Evolutionary conservation across 2,888 invertebrate genomes (phyloP), one percentile per base, ranked within the genome.

Genomic region (Latrodectus elegans): DNA sequence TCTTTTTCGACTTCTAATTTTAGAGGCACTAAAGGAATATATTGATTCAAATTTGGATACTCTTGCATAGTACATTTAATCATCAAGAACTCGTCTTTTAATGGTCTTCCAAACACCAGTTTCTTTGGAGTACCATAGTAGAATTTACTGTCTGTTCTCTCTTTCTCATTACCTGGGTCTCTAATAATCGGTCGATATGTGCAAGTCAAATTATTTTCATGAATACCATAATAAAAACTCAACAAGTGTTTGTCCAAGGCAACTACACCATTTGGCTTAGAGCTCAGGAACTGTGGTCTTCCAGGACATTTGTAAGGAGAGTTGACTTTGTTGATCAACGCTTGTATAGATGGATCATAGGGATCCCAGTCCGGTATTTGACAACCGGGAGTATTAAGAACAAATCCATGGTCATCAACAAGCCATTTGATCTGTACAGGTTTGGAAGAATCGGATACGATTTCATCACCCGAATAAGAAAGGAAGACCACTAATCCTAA

Each of bases 331-430:
- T 49, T 77, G 73, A 88, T 71, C 60, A 89, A 89, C 1, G 79
- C 12, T 15, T 60, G 53, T n/a, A 89, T 89, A 11, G 85, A 84
- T 11, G 88, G 80, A 53, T 90, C 89, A 38, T 88, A 89, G 4
- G 89, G 88, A 51, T 89, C 88, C 87, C 89, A 90, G 15, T 89
- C 86, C 26, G 89, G 90, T 38, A 90, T 90, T 12, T 82, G 87
- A 65, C 89, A 89, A 11, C 89, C 88, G 3, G 88, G 78, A 4
- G 89, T 89, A 52, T 90, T 83, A 51, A 89, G 74, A 17, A 88
- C 55, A 73, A 87, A 89, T 4, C 88, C 89, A 26, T 79, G 83
- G 26, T 75, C 77, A 49, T 85, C 85, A 60, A 84, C 76, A 17
- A 80, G 49, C 79, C 79, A 84, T 72, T 84, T 88, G 17, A 88